A percentile compares a stretch with the other conserved stretches of the same genome.
Evolutionary conservation across 2,113 vertebrate genomes (phyloP).

Genomic region (Scytalopus superciliaris): DNA sequence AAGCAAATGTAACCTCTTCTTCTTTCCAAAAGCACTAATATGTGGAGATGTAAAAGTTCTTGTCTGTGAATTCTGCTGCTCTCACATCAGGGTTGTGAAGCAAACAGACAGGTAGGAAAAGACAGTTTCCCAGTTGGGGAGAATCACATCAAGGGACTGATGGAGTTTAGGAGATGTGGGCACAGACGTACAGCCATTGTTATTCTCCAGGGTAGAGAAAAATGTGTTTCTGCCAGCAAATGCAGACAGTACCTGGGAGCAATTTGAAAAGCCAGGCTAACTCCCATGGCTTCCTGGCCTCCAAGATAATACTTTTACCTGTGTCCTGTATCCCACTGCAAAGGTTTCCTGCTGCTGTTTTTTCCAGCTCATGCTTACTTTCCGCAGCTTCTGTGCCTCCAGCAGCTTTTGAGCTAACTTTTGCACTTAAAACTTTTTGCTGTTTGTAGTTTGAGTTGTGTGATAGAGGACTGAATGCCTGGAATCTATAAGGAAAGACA

Average conservation of each 20-base stretch:
- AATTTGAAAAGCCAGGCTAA: not conserved
- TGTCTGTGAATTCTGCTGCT: not conserved
- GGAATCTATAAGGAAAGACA: not conserved
- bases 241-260: not conserved
- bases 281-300: slow-evolving; percentile 1
- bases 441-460: not conserved
- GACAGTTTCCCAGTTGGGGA: not conserved
- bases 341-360: not conserved
- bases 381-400: not conserved
- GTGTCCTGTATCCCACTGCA: not conserved
- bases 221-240: not conserved
- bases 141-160: not conserved
- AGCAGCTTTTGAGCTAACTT: slow-evolving; percentile 38
- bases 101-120: not conserved
- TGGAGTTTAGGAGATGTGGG: not conserved
- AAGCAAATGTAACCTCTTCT: not conserved
- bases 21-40: not conserved
- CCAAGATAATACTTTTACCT: not conserved
- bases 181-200: not conserved
- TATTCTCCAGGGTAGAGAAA: not conserved
- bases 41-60: not conserved
- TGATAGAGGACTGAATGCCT: not conserved
- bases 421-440: not conserved
- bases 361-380: not conserved
- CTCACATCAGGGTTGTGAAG: not conserved